Conservation (phyloP, 2,888 invertebrate species). For the Brenthis hecate region DNA sequence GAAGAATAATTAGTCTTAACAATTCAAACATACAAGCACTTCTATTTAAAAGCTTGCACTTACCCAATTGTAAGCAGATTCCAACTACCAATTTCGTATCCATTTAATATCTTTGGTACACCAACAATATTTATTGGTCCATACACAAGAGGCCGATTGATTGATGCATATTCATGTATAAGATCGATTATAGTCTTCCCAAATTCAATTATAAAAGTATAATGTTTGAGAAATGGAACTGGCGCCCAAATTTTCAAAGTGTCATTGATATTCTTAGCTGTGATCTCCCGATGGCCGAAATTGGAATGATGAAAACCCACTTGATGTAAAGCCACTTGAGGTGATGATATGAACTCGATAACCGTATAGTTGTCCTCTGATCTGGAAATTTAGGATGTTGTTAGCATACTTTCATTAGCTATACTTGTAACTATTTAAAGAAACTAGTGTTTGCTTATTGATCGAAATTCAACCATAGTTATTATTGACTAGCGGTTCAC, state of each 20-base stretch:
- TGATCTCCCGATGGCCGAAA: slow-evolving; percentile 49
- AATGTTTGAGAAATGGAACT: slow-evolving; percentile 49
- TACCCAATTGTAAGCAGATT: slow-evolving; percentile 72
- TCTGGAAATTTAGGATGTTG: slow-evolving; percentile 49
- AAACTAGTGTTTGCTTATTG: no score
- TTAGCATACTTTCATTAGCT: neutral
- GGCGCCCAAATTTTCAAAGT: slow-evolving; percentile 67
- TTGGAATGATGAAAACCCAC: slow-evolving; percentile 69
- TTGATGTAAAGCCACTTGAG: slow-evolving; percentile 68
- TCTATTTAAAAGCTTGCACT: slow-evolving; percentile 40
- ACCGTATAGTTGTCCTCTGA: slow-evolving; percentile 50
- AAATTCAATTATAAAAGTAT: slow-evolving; percentile 59
- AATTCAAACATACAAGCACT: no score
- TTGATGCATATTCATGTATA: slow-evolving; percentile 60
- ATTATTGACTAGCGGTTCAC: no score
- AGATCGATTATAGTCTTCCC: slow-evolving; percentile 61
- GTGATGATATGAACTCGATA: slow-evolving; percentile 65
- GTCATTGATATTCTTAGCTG: slow-evolving; percentile 55
- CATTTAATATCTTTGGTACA: slow-evolving; percentile 59
- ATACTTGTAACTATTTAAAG: neutral
- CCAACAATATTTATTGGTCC: slow-evolving; percentile 70
- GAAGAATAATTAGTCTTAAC: no score
- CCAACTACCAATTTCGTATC: slow-evolving; percentile 72
- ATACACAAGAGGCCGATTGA: slow-evolving; percentile 56
- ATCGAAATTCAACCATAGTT: no score